These are phyloP conservation scores for Puma concolor DNA, from an alignment of 2,113 vertebrate genomes.

Conservation along the genomic window DNA sequence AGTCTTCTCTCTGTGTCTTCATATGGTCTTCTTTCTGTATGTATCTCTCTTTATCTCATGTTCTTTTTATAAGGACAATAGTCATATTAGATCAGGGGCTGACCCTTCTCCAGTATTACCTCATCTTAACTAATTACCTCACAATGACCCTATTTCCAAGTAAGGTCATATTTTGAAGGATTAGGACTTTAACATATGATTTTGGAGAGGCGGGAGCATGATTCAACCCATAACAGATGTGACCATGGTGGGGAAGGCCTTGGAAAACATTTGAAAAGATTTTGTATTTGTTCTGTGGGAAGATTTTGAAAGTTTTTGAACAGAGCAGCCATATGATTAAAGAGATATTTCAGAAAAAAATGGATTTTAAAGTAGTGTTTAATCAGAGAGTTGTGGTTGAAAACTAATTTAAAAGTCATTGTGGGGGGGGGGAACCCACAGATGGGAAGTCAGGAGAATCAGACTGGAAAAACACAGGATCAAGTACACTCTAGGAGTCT, in stretches of 20 bases:
- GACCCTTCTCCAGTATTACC: background rate
- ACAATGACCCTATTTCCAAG: background rate
- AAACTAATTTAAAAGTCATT: constrained; percentile 6
- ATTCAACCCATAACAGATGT: background rate
- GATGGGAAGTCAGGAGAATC: background rate
- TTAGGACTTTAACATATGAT: background rate
- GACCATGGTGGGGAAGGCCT: background rate
- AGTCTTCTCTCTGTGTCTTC: background rate
- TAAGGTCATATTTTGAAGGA: background rate
- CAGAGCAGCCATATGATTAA: background rate
- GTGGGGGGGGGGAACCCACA: background rate
- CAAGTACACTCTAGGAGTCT: background rate
- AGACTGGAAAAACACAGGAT: background rate
- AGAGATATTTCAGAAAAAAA: background rate
- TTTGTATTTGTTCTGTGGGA: background rate
- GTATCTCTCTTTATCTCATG: background rate
- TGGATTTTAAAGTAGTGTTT: background rate
- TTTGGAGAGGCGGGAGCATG: background rate
- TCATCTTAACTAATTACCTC: background rate
- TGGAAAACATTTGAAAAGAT: background rate
- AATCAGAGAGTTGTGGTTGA: background rate
- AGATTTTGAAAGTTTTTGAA: background rate
- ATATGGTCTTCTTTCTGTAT: background rate
- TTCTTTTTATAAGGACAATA: background rate
- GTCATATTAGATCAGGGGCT: background rate